Evolutionary conservation across 2,888 invertebrate species (phyloP), one percentile per base, ranked within the genome.

Genomic region (Troglohyphantes excavatus): DNA sequence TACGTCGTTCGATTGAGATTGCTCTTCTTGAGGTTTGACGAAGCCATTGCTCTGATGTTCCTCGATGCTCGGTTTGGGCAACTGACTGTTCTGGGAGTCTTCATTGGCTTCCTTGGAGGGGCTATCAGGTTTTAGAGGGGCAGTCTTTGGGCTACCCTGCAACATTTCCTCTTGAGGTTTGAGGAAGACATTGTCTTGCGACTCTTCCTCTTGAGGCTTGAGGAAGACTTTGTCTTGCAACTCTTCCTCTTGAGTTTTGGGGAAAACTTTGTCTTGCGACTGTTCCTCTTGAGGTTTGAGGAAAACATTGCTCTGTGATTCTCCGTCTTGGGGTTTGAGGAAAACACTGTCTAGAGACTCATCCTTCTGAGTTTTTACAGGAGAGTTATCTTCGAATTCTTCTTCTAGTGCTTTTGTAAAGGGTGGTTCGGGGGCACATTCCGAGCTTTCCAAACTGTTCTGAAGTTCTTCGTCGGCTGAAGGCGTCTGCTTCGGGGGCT

Each of bases 391-490:
- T n/a, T 70, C 7, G 33, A 87, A 91, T 59, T 90, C 88, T 61
- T 91, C 90, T 59, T 90, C 90, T 6, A 68, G 70, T 39, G 72
- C 21, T 65, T 19, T 13, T 39, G 13, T 17, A 9, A 33, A 29
- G 5, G 53, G 53, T n/a, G 9, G 53, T 13, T 5, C 17, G n/a
- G 53, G n/a, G 17, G 53, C 5, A 53, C 53, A 5, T 53, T 53
- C 53, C 17, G 53, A 88, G 59, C 91, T 91, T 46, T 72, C 68
- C 27, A 85, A 72, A 65, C 91, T 91, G 26, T 83, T 88, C 27
- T 76, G 87, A 43, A 84, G 88, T 53, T 73, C 79, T 26, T 91
- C 90, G 46, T 91, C 90, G 2, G 68, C 26, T 17, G 29, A 61
- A 0, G 39, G 59, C 0, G 79, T 76, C 53, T 39, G 86, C 61